Conservation (phyloP, 2,888 invertebrate species). For the Alitta virens region DNA sequence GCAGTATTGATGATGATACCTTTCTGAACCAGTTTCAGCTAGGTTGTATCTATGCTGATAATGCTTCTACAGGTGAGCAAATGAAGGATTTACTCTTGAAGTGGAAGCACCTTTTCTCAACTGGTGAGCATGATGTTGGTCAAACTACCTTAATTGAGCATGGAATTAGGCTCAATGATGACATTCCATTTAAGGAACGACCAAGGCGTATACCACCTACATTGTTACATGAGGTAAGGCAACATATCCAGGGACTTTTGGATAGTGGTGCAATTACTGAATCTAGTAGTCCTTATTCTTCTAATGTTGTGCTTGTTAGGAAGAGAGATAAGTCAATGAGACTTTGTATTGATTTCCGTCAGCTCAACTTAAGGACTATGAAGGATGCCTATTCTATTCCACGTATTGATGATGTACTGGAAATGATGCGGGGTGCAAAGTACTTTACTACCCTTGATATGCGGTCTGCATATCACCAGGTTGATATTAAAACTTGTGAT, state of each 20-base stretch:
- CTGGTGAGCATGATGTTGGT: no score
- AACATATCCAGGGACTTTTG: neutral
- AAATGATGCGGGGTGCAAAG: constrained; percentile 14
- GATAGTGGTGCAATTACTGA: constrained; percentile 20
- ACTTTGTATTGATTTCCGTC: constrained; percentile 22
- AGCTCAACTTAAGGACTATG: constrained; percentile 22
- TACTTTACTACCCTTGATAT: constrained; percentile 22
- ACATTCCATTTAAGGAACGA: no score
- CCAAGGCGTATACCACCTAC: neutral
- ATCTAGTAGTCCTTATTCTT: constrained; percentile 25
- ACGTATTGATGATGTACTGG: constrained; percentile 26
- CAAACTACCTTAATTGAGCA: no score
- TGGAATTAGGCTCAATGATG: no score
- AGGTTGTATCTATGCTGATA: no score
- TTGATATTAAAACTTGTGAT: constrained; percentile 6
- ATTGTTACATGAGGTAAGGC: neutral
- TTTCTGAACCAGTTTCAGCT: no score
- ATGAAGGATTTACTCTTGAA: no score
- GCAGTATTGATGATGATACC: no score
- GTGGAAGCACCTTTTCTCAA: no score
- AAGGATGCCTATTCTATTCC: constrained; percentile 28
- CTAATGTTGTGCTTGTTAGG: constrained; percentile 26
- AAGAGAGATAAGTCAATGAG: constrained; percentile 19
- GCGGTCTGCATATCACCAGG: constrained; percentile 14
- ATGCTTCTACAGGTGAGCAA: no score